Conservation (phyloP, 2,888 invertebrate species). For the Cerceris ruficornis region DNA sequence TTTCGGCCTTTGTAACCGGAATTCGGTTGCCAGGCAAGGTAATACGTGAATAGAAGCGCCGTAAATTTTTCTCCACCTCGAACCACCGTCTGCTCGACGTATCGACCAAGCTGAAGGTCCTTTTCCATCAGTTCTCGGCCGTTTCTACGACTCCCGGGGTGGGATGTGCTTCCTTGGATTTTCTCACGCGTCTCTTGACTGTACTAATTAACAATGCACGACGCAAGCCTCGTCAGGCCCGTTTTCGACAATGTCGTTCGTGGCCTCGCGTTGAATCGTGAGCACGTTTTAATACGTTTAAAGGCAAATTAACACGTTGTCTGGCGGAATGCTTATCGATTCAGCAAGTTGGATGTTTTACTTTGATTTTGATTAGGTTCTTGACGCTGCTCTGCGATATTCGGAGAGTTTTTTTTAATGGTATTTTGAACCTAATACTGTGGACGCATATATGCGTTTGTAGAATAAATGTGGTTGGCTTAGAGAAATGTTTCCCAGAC, state of each 20-base stretch:
- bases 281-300: background rate
- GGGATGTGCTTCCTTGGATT: slow-evolving; percentile 20
- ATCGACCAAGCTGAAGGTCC: background rate
- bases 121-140: background rate
- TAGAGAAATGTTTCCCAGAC: no score
- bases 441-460: no score
- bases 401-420: no score
- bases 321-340: no score
- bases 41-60: slow-evolving; percentile 20
- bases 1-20: slow-evolving; percentile 22
- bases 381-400: no score
- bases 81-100: background rate
- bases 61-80: slow-evolving; percentile 8
- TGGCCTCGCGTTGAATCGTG: slow-evolving; percentile 38
- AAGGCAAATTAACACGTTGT: no score
- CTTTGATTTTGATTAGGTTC: no score
- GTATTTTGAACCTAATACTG: no score
- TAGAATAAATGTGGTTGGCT: no score
- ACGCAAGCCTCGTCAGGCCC: slow-evolving; percentile 29
- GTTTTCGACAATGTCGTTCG: slow-evolving; percentile 42
- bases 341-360: no score
- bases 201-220: slow-evolving; percentile 51
- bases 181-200: slow-evolving; percentile 44
- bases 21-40: slow-evolving; percentile 42
- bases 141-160: background rate